A percentile compares a stretch with the other conserved stretches of the same genome.
phyloP scores from a whole-genome alignment of 2,797 vertebrate genomes.

The Pachyuromys duprasi region DNA sequence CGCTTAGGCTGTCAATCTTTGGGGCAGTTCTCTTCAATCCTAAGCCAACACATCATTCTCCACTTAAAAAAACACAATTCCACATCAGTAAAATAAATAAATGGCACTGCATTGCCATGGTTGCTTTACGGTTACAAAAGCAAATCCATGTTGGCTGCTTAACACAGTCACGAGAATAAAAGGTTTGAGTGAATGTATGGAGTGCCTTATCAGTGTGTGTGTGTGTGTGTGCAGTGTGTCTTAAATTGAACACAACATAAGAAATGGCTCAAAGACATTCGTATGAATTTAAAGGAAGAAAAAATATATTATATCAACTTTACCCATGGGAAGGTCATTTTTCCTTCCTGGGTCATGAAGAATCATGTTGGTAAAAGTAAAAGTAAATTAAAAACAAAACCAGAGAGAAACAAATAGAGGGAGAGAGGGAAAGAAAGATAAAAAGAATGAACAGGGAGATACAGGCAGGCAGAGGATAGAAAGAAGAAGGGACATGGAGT shows the following conservation, averaged over 20 bases:
- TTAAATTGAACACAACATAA: neutral
- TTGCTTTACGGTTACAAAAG: conserved; percentile 7
- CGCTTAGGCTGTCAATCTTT: neutral
- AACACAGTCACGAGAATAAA: conserved; percentile 1
- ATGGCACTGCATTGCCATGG: neutral
- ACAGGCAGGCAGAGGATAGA: too few relatives aligned
- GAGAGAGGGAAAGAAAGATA: neutral
- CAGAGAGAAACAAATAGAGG: neutral
- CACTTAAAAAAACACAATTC: conserved; percentile 64
- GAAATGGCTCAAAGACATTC: conserved; percentile 31
- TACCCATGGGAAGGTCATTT: neutral
- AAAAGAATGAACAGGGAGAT: too few relatives aligned
- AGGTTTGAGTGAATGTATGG: neutral
- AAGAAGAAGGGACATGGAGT: neutral
- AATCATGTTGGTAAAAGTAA: neutral
- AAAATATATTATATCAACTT: conserved; percentile 23
- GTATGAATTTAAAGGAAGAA: neutral
- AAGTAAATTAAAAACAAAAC: neutral
- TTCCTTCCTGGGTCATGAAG: neutral
- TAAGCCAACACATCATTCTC: neutral
- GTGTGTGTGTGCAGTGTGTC: neutral
- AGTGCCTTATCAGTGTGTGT: neutral
- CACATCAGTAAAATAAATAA: conserved; percentile 43
- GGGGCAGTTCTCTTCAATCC: neutral
- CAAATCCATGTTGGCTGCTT: conserved; percentile 1